Evolutionary conservation across 2,113 vertebrate genomes (phyloP), one percentile per base, ranked within the genome.

Genomic region (Catharus minimus): DNA sequence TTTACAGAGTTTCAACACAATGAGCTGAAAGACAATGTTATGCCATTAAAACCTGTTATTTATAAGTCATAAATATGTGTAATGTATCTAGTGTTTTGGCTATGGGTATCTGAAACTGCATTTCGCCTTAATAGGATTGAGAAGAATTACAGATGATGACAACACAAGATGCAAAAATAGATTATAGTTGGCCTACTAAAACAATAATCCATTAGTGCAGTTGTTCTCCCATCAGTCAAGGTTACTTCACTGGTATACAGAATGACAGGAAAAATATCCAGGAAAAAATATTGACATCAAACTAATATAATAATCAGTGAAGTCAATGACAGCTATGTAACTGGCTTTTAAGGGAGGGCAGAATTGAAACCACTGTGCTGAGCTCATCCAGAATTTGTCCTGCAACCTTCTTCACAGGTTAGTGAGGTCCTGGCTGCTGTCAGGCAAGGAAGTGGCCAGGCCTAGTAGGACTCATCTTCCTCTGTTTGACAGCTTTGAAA

Each of bases 121-220:
- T 15, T 13, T 55, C 90, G 41, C 86, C 95, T 96, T 97, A 97
- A 98, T 92, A 94, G 93, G 98, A 98, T 98, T 97, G 82, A 85
- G 49, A 88, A 96, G 97, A 96, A 97, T 97, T 97, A 96, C 43
- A 96, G 86, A 88, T 86, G 66, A 97, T 97, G 97, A 98, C 96
- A 92, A 95, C 92, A 96, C 97, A 97, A 95, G 84, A 90, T 90
- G 80, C 77, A 90, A 80, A 96, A 89, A 93, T 76, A 92, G 96
- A 97, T 97, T 97, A 96, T 96, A 97, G 95, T 64, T 93, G 94
- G 74, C 79, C 91, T 94, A 65, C 60, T 97, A 95, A 97, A 96
- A 76, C 76, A 95, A 88, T 98, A 97, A 98, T 98, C 98, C 93
- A 62, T 24, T 50, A 65, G 56, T 62, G 38, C 30, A 53, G 10